These are phyloP conservation scores for Leptinotarsa texana DNA, from an alignment of 1,140 invertebrate species.

Conservation along the genomic window DNA sequence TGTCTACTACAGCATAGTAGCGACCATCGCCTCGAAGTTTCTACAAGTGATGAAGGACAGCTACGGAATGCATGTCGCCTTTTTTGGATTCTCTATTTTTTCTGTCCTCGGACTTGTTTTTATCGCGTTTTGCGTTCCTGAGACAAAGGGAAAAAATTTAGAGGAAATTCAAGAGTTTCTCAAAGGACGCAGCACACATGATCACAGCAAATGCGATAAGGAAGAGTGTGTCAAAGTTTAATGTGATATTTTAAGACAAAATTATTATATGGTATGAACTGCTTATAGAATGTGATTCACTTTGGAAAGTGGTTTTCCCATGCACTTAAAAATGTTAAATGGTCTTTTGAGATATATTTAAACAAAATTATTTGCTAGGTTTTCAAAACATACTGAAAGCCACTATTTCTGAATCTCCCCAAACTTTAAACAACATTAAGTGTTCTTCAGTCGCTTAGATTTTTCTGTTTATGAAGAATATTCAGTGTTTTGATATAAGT, in stretches of 20 bases:
- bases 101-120: conserved; percentile 68
- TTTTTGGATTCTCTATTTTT: conserved; percentile 73
- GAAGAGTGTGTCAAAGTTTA: conserved; percentile 9
- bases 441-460: too few species aligned
- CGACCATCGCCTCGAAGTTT: conserved; percentile 75
- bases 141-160: conserved; percentile 82
- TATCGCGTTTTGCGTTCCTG: conserved; percentile 69
- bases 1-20: conserved; percentile 70
- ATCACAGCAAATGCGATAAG: conserved; percentile 10
- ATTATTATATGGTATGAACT: too few species aligned
- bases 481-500: too few species aligned
- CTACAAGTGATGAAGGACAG: conserved; percentile 67
- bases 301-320: too few species aligned
- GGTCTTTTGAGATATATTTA: too few species aligned
- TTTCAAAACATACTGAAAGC: too few species aligned
- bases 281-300: too few species aligned
- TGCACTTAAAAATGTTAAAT: too few species aligned
- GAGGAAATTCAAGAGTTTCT: conserved; percentile 56
- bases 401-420: too few species aligned
- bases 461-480: too few species aligned
- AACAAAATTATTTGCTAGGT: too few species aligned
- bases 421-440: too few species aligned
- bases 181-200: conserved; percentile 30
- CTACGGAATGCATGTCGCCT: conserved; percentile 71
- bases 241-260: not conserved